phyloP scores from a whole-genome alignment of 2,797 vertebrate genomes.

The Loriculus beryllinus region DNA sequence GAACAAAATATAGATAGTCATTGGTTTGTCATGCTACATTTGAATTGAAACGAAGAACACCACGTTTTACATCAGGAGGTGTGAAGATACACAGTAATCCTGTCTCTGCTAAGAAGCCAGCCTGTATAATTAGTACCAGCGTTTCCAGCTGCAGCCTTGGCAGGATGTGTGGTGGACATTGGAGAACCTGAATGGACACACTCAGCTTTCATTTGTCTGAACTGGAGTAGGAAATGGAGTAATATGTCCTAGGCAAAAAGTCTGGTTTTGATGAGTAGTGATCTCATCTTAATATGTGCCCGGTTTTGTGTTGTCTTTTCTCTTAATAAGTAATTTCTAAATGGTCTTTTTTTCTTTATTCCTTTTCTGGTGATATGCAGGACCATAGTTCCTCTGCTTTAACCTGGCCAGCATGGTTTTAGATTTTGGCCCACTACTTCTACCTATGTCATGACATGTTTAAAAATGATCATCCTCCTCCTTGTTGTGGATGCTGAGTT shows the following conservation, averaged over 20 bases:
- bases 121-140: not conserved
- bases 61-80: not conserved
- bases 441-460: not conserved
- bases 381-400: not conserved
- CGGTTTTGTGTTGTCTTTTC: not conserved
- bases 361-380: not conserved
- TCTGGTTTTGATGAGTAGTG: not conserved
- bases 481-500: not conserved
- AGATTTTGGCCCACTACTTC: conserved; percentile 8
- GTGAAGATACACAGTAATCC: not conserved
- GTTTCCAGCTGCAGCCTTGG: not conserved
- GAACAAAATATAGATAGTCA: not conserved
- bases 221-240: not conserved
- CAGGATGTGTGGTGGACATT: not conserved
- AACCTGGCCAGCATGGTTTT: not conserved
- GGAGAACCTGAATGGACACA: not conserved
- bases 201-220: not conserved
- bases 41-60: not conserved
- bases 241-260: not conserved
- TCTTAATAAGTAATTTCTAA: conserved; percentile 6
- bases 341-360: not conserved
- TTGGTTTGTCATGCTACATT: not conserved
- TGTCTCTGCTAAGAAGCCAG: not conserved
- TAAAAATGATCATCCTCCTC: not conserved
- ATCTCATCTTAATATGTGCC: not conserved